These are phyloP conservation scores for Pontoporia blainvillei DNA, from an alignment of 2,113 vertebrate species.

Conservation along the genomic window DNA sequence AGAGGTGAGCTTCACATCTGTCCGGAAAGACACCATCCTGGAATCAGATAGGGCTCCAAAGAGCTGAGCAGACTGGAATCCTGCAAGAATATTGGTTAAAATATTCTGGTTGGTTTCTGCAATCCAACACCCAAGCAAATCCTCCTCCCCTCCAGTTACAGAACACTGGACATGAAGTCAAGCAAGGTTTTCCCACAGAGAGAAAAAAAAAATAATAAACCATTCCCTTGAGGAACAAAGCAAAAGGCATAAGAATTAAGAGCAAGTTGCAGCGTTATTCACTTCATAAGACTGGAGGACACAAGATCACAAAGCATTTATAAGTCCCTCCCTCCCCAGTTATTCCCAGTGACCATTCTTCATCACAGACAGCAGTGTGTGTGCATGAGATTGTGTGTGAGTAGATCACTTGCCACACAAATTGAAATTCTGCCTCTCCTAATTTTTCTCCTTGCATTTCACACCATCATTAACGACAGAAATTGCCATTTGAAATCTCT, in stretches of 20 bases:
- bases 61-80: conserved; percentile 73
- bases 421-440: conserved; percentile 18
- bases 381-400: not conserved
- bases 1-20: conserved; percentile 77
- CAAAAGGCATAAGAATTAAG: conserved; percentile 71
- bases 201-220: conserved; percentile 46
- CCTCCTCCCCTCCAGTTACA: conserved; percentile 28
- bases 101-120: conserved; percentile 78
- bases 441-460: conserved; percentile 28
- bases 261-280: conserved; percentile 47
- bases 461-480: conserved; percentile 27
- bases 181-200: conserved; percentile 71
- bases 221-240: conserved; percentile 67
- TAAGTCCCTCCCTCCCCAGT: conserved; percentile 32
- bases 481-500: conserved; percentile 38
- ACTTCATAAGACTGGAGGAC: conserved; percentile 24
- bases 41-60: conserved; percentile 80
- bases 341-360: conserved; percentile 71
- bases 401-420: conserved; percentile 31
- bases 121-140: conserved; percentile 57
- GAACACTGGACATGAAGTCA: conserved; percentile 75
- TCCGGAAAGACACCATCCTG: conserved; percentile 78
- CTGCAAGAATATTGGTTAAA: conserved; percentile 85
- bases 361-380: conserved; percentile 78
- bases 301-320: conserved; percentile 59